Percentiles rank a stretch among this genome's conserved stretches.
phyloP scores from a whole-genome alignment of 2,113 vertebrate species.

The Stomatorhinus ivindoensis region DNA sequence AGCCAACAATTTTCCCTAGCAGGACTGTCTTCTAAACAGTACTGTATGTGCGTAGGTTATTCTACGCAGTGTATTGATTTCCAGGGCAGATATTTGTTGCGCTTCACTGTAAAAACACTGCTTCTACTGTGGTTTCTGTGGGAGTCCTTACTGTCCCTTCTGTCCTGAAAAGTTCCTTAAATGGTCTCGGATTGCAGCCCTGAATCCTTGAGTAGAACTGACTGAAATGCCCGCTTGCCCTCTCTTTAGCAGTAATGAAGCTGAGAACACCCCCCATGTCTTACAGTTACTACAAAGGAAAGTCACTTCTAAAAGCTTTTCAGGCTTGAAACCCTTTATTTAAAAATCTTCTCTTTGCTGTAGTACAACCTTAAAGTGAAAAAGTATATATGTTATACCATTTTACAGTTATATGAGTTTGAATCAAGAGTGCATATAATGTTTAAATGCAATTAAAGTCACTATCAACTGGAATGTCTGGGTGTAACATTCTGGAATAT shows the following conservation, averaged over 20 bases:
- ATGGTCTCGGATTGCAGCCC: neutral
- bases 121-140: neutral
- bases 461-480: neutral
- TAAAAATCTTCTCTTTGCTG: neutral
- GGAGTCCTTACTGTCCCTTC: neutral
- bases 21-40: neutral
- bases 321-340: neutral
- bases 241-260: neutral
- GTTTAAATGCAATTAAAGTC: neutral
- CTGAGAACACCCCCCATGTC: neutral
- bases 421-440: neutral
- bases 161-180: neutral
- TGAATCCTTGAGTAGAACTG: neutral
- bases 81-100: neutral
- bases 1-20: no score
- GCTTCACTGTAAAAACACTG: neutral
- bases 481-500: neutral
- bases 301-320: neutral
- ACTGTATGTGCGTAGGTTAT: neutral
- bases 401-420: neutral
- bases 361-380: neutral
- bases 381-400: neutral
- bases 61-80: neutral
- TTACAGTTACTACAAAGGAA: neutral
- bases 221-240: neutral